A percentile compares a stretch with the other conserved stretches of the same genome.
phyloP scores from a whole-genome alignment of 2,113 vertebrate species.

The Bujurquina vittata region DNA sequence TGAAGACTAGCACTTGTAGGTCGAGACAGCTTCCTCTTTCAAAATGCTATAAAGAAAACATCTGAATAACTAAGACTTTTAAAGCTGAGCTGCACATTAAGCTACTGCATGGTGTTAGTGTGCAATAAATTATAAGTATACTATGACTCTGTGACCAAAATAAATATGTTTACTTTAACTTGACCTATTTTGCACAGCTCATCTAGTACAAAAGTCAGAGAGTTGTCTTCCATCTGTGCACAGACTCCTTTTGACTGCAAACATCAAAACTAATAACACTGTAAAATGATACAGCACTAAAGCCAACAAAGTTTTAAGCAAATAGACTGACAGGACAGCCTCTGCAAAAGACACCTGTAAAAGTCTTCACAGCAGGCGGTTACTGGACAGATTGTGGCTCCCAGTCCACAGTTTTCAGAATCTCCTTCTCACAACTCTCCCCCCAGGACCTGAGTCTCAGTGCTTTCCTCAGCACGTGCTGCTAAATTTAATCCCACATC shows the following conservation, averaged over 20 bases:
- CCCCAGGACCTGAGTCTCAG: constrained; percentile 23
- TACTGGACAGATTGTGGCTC: constrained; percentile 48
- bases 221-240: neutral
- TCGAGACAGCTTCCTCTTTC: constrained; percentile 64
- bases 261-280: constrained; percentile 16
- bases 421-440: constrained; percentile 35
- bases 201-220: constrained; percentile 4
- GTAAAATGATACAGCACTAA: constrained; percentile 6
- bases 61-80: neutral
- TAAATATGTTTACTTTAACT: constrained; percentile 43
- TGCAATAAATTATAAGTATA: neutral
- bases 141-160: constrained; percentile 28
- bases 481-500: constrained; percentile 76
- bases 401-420: constrained; percentile 27
- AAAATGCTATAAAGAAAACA: neutral
- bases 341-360: neutral
- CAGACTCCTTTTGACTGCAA: constrained; percentile 12
- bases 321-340: constrained; percentile 43
- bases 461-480: constrained; percentile 63
- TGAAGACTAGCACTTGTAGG: constrained; percentile 35
- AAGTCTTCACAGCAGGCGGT: constrained; percentile 42
- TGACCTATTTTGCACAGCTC: constrained; percentile 22
- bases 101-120: neutral
- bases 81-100: neutral
- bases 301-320: constrained; percentile 14